These are phyloP conservation scores for Cheilosia urbana DNA, from an alignment of 2,888 invertebrate species.

Conservation along the genomic window DNA sequence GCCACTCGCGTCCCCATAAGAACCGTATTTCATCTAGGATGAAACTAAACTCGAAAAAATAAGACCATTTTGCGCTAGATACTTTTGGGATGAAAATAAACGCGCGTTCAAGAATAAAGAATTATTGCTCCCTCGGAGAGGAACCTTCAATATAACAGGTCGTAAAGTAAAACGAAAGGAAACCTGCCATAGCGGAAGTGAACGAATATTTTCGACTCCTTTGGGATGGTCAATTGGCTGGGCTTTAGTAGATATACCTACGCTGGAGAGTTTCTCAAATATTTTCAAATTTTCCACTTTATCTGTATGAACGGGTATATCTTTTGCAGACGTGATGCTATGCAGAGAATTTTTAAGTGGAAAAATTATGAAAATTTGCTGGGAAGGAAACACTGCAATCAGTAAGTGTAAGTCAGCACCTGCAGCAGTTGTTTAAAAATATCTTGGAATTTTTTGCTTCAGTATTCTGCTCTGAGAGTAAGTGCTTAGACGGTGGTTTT, in stretches of 20 bases:
- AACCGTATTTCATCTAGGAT: conserved; percentile 49
- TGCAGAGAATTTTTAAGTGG: background rate
- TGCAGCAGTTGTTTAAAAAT: background rate
- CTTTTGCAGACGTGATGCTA: background rate
- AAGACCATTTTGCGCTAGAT: conserved; percentile 33
- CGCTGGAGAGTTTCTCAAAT: conserved; percentile 19
- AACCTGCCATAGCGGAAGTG: background rate
- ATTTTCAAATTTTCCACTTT: conserved; percentile 9
- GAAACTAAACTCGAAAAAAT: conserved; percentile 31
- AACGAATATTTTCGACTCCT: conserved; percentile 14
- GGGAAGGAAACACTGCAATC: background rate
- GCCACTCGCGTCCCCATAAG: background rate
- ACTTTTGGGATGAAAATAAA: conserved; percentile 31
- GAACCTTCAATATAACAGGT: conserved; percentile 8
- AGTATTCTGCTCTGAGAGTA: background rate
- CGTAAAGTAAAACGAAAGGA: conserved; percentile 13
- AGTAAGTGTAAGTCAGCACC: background rate
- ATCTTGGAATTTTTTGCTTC: background rate
- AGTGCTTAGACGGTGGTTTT: too few relatives aligned
- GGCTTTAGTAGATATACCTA: background rate
- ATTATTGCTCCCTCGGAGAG: conserved; percentile 42
- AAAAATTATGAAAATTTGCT: background rate
- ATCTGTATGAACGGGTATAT: background rate
- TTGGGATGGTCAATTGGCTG: conserved; percentile 46
- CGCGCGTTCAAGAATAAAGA: background rate